phyloP scores from a whole-genome alignment of 2,797 vertebrate species.

The Parauchenoglanis punctatus region DNA sequence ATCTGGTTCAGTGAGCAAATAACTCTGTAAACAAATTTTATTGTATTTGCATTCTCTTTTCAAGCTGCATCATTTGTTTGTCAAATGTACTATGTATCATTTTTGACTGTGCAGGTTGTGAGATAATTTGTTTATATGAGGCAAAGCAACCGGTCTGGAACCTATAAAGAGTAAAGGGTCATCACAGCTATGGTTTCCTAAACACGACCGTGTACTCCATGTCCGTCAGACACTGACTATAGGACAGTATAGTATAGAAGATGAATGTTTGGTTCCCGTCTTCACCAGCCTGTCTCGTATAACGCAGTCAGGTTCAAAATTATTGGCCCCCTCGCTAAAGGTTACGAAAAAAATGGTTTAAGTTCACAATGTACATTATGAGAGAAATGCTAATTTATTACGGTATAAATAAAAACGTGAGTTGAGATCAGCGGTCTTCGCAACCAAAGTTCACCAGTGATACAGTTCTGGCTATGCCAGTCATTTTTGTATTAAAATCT shows the following conservation, averaged over 20 bases:
- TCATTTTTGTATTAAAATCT: neutral
- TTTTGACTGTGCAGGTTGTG: constrained; percentile 36
- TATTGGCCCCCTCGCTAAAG: neutral
- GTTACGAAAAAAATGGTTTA: neutral
- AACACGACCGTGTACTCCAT: too few species aligned
- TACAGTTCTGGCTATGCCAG: neutral
- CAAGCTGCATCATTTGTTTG: constrained; percentile 36
- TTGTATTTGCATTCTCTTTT: constrained; percentile 51
- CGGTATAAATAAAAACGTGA: neutral
- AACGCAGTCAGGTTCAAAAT: neutral
- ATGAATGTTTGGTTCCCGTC: neutral
- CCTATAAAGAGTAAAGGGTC: constrained; percentile 9
- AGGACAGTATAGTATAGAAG: neutral
- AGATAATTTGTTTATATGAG: constrained; percentile 34
- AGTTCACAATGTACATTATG: neutral
- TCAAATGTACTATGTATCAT: constrained; percentile 30
- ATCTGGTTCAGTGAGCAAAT: constrained; percentile 40
- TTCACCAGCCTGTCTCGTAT: neutral
- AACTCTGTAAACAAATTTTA: constrained; percentile 43
- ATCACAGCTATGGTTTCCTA: neutral
- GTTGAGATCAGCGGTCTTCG: neutral
- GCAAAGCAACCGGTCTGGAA: constrained; percentile 19
- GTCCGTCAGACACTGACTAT: neutral
- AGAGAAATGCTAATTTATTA: neutral
- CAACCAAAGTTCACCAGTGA: neutral